Evolutionary conservation across 1,140 invertebrate genomes (phyloP).

Genomic region (Brachionus angularis): DNA sequence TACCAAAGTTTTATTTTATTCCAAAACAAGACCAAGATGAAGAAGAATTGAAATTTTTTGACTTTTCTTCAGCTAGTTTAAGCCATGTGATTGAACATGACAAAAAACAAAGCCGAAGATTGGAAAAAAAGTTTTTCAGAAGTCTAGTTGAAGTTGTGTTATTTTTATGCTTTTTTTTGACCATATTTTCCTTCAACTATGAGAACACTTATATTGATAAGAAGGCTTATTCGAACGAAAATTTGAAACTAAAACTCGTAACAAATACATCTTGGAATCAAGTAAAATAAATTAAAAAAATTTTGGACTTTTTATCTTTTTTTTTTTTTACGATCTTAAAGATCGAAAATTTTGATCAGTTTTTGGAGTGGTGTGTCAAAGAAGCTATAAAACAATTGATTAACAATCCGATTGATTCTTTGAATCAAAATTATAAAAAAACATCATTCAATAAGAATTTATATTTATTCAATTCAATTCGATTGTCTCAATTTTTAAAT

Average conservation of each 20-base stretch:
- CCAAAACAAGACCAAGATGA: no score
- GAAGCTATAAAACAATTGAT: neutral
- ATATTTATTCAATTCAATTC: constrained; percentile 17
- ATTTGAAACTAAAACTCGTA: neutral
- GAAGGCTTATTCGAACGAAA: constrained; percentile 14
- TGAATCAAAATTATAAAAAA: neutral
- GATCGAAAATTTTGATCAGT: neutral
- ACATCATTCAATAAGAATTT: neutral
- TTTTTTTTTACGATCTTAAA: no score
- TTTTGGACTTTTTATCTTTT: no score
- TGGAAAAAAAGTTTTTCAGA: constrained; percentile 19
- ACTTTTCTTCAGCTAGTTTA: no score
- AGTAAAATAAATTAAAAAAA: neutral
- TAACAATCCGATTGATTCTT: neutral
- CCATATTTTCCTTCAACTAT: constrained; percentile 11
- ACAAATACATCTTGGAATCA: neutral
- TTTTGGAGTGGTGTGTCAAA: neutral
- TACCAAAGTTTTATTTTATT: no score
- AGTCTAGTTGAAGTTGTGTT: constrained; percentile 7
- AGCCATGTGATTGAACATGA: neutral
- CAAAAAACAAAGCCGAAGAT: neutral
- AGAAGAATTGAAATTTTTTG: no score
- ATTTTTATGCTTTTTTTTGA: constrained; percentile 7
- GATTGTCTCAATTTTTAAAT: neutral
- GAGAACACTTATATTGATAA: constrained; percentile 9